Base-by-base conservation (phyloP, 2,888 invertebrate species). In the Automeris io region DNA sequence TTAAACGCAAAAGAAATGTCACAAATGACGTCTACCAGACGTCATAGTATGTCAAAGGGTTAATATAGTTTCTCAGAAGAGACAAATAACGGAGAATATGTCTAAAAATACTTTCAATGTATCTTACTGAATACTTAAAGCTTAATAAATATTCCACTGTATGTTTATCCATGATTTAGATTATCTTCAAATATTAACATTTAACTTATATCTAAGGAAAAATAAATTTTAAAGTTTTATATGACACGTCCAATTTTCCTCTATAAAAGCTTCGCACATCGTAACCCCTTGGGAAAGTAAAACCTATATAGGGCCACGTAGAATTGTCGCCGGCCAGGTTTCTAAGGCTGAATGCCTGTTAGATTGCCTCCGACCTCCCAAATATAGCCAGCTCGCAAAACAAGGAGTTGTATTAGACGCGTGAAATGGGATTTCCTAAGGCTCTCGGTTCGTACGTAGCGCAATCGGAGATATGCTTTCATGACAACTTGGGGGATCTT, bases 341-440 rank as follows among this genome's bases (percentile, higher is more conserved):
- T 52, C 49, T 59, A 70, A 72, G 70, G 54, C 77, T 80, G 79
- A 81, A 82, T 82, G 56, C 78, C 76, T 82, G 79, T 77, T 74
- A 82, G 83, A 83, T 86, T 82, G 79, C 70, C 75, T 63, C 56
- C 67, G 57, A 71, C 63, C 70, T 73, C 60, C 73, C 69, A 79
- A 78, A 82, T 79, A 80, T 81, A 82, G 76, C 70, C 59, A 48
- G 58, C 13, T 35, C 58, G 49, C 61, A 67, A 74, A 77, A 78
- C 79, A 80, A 79, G 77, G 67, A 70, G 63, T 60, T 68, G 57
- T 70, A 74, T 78, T 75, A 74, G 70, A 57, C 65, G 66, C 66
- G 64, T 65, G 64, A 70, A 74, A 71, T 72, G 61, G 70, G 69
- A 69, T 69, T 72, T 68, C 62, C 59, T 55, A 58, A 57, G 55